A percentile compares a stretch with the other conserved stretches of the same genome.
Conservation (phyloP, 2,797 vertebrate species). For the Orestias chungarensis region DNA sequence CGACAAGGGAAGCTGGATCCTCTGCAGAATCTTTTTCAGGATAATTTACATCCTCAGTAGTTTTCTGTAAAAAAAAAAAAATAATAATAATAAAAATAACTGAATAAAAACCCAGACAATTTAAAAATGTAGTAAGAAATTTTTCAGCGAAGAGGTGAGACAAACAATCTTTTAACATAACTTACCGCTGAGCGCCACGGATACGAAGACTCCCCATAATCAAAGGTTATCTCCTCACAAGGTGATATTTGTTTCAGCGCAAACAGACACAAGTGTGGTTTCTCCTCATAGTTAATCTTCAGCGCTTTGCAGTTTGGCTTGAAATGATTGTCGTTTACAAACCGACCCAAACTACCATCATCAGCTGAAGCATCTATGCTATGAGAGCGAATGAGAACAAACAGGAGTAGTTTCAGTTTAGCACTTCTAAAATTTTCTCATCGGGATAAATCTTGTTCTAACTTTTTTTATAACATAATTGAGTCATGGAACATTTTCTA, state of each 20-base stretch:
- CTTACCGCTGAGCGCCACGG: constrained; percentile 38
- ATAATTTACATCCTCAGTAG: background rate
- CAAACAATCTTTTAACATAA: background rate
- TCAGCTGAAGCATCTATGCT: constrained; percentile 45
- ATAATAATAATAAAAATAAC: no score
- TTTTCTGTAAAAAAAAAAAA: constrained; percentile 24
- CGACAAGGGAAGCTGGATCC: background rate
- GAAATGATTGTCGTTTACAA: constrained; percentile 45
- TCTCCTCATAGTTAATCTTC: constrained; percentile 24
- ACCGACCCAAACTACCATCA: constrained; percentile 38
- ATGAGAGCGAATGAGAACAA: background rate
- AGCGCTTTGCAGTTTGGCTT: constrained; percentile 50
- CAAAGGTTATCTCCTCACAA: constrained; percentile 52
- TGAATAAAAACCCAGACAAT: background rate
- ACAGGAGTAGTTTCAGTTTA: background rate
- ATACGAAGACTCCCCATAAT: constrained; percentile 29
- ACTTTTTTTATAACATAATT: background rate
- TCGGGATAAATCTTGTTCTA: background rate
- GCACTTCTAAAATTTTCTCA: background rate
- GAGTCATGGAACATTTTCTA: background rate
- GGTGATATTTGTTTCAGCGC: constrained; percentile 40
- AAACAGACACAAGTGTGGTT: constrained; percentile 55
- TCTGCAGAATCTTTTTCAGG: background rate
- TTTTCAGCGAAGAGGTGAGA: background rate
- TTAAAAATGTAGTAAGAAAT: background rate